Evolutionary conservation across 1,140 invertebrate genomes (phyloP).

Genomic region (Mya arenaria): DNA sequence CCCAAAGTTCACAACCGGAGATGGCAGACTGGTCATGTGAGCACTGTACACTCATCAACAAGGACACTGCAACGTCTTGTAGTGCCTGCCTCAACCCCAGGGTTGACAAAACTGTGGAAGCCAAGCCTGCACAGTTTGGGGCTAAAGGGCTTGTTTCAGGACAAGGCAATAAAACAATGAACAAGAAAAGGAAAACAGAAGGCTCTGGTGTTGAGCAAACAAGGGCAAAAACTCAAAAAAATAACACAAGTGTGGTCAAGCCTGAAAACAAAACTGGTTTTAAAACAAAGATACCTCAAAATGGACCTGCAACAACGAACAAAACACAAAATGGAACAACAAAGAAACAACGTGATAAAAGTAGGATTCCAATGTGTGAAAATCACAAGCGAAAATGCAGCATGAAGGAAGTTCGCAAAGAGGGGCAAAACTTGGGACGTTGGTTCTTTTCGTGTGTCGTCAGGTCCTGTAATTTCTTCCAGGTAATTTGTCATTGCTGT

Average conservation of each 20-base stretch:
- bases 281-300: too few relatives aligned
- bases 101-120: too few relatives aligned
- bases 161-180: too few relatives aligned
- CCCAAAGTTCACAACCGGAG: neutral
- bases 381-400: conserved; percentile 67
- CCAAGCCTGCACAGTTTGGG: too few relatives aligned
- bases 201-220: too few relatives aligned
- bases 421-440: conserved; percentile 71
- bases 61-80: conserved; percentile 54
- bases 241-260: too few relatives aligned
- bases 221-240: too few relatives aligned
- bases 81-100: conserved; percentile 51
- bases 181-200: too few relatives aligned
- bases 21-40: conserved; percentile 63
- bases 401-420: conserved; percentile 70
- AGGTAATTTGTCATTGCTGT: conserved; percentile 60
- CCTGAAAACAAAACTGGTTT: too few relatives aligned
- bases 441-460: conserved; percentile 74
- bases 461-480: conserved; percentile 73
- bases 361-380: conserved; percentile 64
- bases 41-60: conserved; percentile 68
- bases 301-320: neutral
- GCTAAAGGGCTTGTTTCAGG: too few relatives aligned
- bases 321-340: neutral
- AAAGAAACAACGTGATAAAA: neutral